Evolutionary conservation across 2,797 vertebrate genomes (phyloP), one percentile per base, ranked within the genome.

Genomic region (Coranthus polyacanthus): DNA sequence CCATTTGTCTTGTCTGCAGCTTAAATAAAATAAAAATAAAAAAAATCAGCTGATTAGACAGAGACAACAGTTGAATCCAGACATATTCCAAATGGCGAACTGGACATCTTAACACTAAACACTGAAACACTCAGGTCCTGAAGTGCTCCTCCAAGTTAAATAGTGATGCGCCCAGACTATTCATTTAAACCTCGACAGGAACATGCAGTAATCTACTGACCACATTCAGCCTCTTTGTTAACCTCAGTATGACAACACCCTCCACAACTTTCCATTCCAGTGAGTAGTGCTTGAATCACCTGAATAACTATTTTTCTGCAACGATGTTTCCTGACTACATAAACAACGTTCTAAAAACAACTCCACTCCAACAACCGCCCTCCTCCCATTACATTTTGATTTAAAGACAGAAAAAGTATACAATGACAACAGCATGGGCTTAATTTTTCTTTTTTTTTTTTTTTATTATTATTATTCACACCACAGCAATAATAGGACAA

Each of bases 401-500:
- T n/a, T n/a, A 32, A 12, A 26, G 2, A 5, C 15, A 36, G 12
- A 54, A 12, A n/a, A 20, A 17, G 38, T 2, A 45, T 2, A 45
- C 18, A n/a, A 20, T 18, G 15, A 47, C 16, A 39, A 60, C 5
- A 11, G 6, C 8, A 15, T 46, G 17, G 9, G 37, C 51, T 78
- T 64, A 58, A 39, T 58, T 24, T 0, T 29, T 58, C 91, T 92
- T 92, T n/a, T n/a, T n/a, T n/a, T n/a, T n/a, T n/a, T n/a, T n/a
- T n/a, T n/a, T n/a, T n/a, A n/a, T 59, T 24, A 0, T 29, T 59
- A 91, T 92, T 92, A 83, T 84, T 93, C 65, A 86, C 57, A 80
- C 64, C 73, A 89, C 81, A 75, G 74, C 73, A 75, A 61, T 50
- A 75, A 68, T 21, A 67, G 17, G 56, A 65, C 20, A 41, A 85